phyloP scores from a whole-genome alignment of 2,797 vertebrate genomes.

The Hoplostethus atlanticus region DNA sequence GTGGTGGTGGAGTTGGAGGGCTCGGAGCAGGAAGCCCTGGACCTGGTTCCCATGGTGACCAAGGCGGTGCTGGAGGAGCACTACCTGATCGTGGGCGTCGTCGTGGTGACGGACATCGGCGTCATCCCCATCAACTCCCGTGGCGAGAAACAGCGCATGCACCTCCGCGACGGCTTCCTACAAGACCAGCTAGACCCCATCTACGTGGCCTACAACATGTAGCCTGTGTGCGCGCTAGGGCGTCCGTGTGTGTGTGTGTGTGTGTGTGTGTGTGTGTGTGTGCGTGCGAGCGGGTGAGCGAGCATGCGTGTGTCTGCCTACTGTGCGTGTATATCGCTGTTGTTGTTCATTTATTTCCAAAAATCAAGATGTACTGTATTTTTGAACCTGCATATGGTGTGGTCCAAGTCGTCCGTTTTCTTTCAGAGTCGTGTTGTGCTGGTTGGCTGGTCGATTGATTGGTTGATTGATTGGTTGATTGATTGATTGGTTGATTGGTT shows the following conservation, averaged over 20 bases:
- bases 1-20: conserved; percentile 99
- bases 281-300: conserved; percentile 32
- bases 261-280: conserved; percentile 15
- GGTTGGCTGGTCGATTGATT: conserved; percentile 27
- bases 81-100: conserved; percentile 98
- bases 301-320: conserved; percentile 66
- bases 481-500: not conserved
- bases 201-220: conserved; percentile 96
- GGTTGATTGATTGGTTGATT: not conserved
- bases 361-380: conserved; percentile 81
- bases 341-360: conserved; percentile 69
- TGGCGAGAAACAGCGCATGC: conserved; percentile 98
- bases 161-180: conserved; percentile 97
- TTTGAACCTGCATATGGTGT: conserved; percentile 73
- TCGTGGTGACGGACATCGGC: conserved; percentile 97
- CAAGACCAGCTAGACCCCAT: conserved; percentile 98
- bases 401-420: conserved; percentile 63
- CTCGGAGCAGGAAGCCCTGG: conserved; percentile 98
- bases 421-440: conserved; percentile 65
- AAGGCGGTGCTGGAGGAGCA: conserved; percentile 98
- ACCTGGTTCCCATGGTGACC: conserved; percentile 98
- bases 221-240: conserved; percentile 75
- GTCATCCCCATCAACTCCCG: conserved; percentile 98
- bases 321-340: conserved; percentile 68
- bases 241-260: conserved; percentile 29